Conservation (phyloP, 2,888 invertebrate species). For the Adelphocoris suturalis region DNA sequence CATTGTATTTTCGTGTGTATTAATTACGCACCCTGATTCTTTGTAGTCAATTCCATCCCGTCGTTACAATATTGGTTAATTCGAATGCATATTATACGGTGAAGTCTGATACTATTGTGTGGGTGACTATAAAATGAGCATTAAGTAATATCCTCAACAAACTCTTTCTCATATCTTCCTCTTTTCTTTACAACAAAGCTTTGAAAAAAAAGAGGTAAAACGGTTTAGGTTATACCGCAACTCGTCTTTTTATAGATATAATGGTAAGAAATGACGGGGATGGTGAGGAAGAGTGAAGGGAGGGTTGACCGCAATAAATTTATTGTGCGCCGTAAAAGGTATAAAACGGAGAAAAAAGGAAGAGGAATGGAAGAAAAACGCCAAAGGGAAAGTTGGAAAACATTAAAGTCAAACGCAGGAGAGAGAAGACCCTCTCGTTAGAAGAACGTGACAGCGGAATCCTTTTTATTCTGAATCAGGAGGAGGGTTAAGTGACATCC, state of each 20-base stretch:
- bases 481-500: constrained; percentile 67
- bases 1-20: no score
- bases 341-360: neutral
- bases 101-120: no score
- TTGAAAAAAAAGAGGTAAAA: neutral
- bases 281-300: neutral
- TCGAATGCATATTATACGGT: no score
- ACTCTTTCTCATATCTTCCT: neutral
- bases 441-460: constrained; percentile 66
- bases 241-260: neutral
- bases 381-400: constrained; percentile 46
- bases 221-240: neutral
- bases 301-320: constrained; percentile 63
- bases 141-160: neutral
- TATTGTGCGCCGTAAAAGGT: constrained; percentile 47
- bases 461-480: constrained; percentile 68
- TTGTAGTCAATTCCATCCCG: no score
- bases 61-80: no score
- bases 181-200: neutral
- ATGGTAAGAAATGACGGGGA: neutral
- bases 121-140: neutral
- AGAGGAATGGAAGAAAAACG: neutral
- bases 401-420: constrained; percentile 67
- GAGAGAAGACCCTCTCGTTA: constrained; percentile 34
- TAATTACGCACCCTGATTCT: no score